Percentiles rank a stretch among this genome's conserved stretches.
Evolutionary conservation across 2,113 vertebrate species (phyloP).

Genomic region (Clarias magur): DNA sequence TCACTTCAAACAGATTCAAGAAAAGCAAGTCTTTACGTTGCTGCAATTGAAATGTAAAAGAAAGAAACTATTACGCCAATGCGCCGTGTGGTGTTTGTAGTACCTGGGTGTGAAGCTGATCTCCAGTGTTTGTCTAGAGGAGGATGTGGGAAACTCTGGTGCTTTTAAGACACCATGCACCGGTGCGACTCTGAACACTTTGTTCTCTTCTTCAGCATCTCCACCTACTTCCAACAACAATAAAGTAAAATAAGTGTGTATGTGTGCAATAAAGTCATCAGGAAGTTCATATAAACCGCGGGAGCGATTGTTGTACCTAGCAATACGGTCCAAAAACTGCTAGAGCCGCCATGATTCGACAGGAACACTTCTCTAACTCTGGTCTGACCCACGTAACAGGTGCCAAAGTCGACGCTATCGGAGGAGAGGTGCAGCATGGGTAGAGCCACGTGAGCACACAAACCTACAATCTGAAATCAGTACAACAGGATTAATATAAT

Average conservation of each 20-base stretch:
- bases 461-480: conserved; percentile 74
- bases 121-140: conserved; percentile 67
- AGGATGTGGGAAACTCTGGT: conserved; percentile 37
- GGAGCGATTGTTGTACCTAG: conserved; percentile 68
- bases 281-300: not conserved
- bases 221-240: conserved; percentile 14
- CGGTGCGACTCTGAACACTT: conserved; percentile 77
- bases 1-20: conserved; percentile 68
- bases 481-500: not conserved
- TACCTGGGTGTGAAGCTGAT: conserved; percentile 88
- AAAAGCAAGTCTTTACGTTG: not conserved
- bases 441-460: conserved; percentile 75
- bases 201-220: conserved; percentile 49
- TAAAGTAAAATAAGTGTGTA: not conserved
- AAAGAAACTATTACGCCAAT: not conserved
- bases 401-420: conserved; percentile 77
- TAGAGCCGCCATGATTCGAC: conserved; percentile 72
- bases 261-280: not conserved
- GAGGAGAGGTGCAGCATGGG: conserved; percentile 77
- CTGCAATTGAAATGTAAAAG: not conserved
- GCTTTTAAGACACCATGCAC: conserved; percentile 73
- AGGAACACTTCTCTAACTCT: conserved; percentile 72
- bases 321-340: conserved; percentile 78
- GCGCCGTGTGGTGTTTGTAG: not conserved
- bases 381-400: conserved; percentile 76